Evolutionary conservation across 2,888 invertebrate genomes (phyloP), one percentile per base, ranked within the genome.

Genomic region (Parnassius orleans): DNA sequence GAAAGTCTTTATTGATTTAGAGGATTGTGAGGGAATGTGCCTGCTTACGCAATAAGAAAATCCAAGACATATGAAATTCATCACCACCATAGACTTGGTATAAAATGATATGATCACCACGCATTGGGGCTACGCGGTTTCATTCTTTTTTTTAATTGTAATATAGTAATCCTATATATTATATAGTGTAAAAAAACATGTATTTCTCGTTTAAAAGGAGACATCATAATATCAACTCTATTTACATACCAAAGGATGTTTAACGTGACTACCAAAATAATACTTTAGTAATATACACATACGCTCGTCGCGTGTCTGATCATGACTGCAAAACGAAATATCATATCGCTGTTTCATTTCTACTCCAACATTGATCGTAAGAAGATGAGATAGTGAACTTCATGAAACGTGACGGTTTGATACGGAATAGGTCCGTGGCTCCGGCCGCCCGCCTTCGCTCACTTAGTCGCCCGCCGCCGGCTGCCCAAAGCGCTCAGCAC

Each of bases 381-480:
- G 65, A 51, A 42, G 67, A 61, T 69, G 69, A 63, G 47, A 66
- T 54, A 61, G 69, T 53, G 65, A 66, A 69, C 64, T 69, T 67
- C 69, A 65, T 67, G 59, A 65, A 72, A 72, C 65, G 68, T 69
- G 72, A 53, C 60, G 57, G 61, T 61, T 54, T 61, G 64, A 24
- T 50, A 56, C 65, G 50, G 64, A 64, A 63, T 55, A 33, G 60
- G 48, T 48, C 15, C 50, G 52, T 48, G 50, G 47, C 57, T 57
- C 44, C 61, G 61, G 57, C 83, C 82, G 83, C 81, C 83, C 86
- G 86, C 85, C 85, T 79, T 78, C 73, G 75, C 77, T 76, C 80
- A 71, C 66, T 84, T 87, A 90, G 90, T 90, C 79, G 83, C 81
- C 82, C 79, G 73, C 73, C 78, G 84, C 76, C 81, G 80, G 82